A percentile compares a stretch with the other conserved stretches of the same genome.
phyloP scores from a whole-genome alignment of 2,888 invertebrate genomes.

The Sinohyriopsis cumingii region DNA sequence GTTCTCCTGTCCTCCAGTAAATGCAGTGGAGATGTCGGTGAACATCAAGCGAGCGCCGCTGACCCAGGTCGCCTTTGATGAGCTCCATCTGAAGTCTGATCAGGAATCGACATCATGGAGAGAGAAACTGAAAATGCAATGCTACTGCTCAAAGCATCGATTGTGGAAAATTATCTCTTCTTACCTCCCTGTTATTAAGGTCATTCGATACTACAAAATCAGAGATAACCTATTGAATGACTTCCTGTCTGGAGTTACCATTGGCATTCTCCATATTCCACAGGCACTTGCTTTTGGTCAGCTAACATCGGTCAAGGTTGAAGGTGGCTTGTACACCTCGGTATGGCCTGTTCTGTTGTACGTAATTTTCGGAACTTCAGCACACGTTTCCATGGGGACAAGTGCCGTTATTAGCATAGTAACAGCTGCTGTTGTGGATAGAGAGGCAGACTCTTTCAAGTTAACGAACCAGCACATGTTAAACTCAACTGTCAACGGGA shows the following conservation, averaged over 20 bases:
- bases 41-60: slow-evolving; percentile 45
- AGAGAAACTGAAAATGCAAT: slow-evolving; percentile 37
- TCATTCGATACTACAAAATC: slow-evolving; percentile 61
- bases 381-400: slow-evolving; percentile 65
- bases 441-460: slow-evolving; percentile 51
- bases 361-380: slow-evolving; percentile 63
- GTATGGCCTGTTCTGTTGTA: slow-evolving; percentile 65
- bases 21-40: slow-evolving; percentile 36
- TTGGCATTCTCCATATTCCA: slow-evolving; percentile 69
- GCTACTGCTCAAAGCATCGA: slow-evolving; percentile 53
- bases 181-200: slow-evolving; percentile 59
- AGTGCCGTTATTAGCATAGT: slow-evolving; percentile 67
- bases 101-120: slow-evolving; percentile 21
- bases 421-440: slow-evolving; percentile 59
- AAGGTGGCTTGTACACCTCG: slow-evolving; percentile 64
- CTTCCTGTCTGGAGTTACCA: slow-evolving; percentile 66
- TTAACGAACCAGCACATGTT: slow-evolving; percentile 34
- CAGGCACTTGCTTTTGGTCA: slow-evolving; percentile 66
- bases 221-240: slow-evolving; percentile 58
- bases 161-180: slow-evolving; percentile 50
- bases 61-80: slow-evolving; percentile 57
- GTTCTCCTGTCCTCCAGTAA: slow-evolving; percentile 42
- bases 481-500: slow-evolving; percentile 26
- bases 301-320: slow-evolving; percentile 61
- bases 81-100: slow-evolving; percentile 48